phyloP scores from a whole-genome alignment of 2,797 vertebrate species.

The Galago senegalensis region DNA sequence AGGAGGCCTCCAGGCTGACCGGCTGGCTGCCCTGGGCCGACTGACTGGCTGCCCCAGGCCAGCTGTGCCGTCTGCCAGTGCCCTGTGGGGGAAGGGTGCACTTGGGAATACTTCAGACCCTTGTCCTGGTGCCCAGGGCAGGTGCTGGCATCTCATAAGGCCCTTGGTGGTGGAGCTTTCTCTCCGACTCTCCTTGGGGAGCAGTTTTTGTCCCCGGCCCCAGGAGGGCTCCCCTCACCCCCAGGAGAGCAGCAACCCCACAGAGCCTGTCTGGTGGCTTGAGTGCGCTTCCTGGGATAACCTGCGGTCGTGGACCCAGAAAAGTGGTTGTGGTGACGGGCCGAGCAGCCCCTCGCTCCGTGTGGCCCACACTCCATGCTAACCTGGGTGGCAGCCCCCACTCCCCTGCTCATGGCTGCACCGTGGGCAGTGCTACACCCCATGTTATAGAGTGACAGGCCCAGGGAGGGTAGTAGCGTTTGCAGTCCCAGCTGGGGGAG shows the following conservation, averaged over 20 bases:
- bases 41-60: neutral
- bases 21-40: fast-evolving
- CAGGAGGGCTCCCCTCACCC: fast-evolving
- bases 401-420: fast-evolving
- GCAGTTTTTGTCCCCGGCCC: neutral
- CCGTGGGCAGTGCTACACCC: fast-evolving
- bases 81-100: fast-evolving
- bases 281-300: fast-evolving
- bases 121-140: fast-evolving
- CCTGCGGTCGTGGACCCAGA: neutral
- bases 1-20: fast-evolving
- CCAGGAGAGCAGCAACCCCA: neutral
- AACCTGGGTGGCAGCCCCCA: neutral
- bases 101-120: neutral
- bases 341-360: fast-evolving
- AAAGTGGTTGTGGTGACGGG: fast-evolving
- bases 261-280: fast-evolving
- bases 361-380: fast-evolving
- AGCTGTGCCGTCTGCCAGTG: fast-evolving
- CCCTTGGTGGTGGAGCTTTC: neutral
- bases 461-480: neutral
- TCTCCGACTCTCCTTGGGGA: neutral
- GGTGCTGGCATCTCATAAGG: neutral
- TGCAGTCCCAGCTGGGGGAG: neutral
- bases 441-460: neutral